Evolutionary conservation across 2,797 vertebrate genomes (phyloP), one percentile per base, ranked within the genome.

Genomic region (Pseudochaenichthys georgianus): DNA sequence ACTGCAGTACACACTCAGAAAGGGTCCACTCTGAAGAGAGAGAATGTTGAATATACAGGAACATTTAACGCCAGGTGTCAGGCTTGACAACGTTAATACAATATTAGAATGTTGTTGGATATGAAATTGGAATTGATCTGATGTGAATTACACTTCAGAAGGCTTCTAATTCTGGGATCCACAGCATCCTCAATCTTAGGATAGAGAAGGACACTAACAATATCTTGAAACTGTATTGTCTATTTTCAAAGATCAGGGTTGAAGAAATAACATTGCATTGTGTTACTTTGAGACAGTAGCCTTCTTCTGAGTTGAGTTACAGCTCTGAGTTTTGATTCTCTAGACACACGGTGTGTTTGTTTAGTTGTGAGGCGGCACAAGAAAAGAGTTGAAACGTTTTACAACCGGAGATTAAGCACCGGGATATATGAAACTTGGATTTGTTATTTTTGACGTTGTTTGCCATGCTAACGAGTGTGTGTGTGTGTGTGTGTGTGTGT

Each of bases 301-400:
- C 38, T 55, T 2, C 23, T 28, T 41, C 17, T 58, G 6, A 75
- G 64, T 60, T 55, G 2, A 41, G 12, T 58, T 50, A 50, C 34
- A 11, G 53, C 61, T 65, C 41, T 61, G 17, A 63, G 16, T 55
- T 55, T 57, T 50, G 46, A 69, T 19, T 68, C 31, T 28, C 1
- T 23, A 31, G 17, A 70, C 11, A 73, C 61, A 34, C 43, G 34
- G 53, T 23, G 63, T 48, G 28, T 73, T 79, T 83, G 28, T 58
- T 72, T n/a, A 15, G 19, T 47, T 63, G 45, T 83, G 73, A 84
- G 66, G 60, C 72, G 81, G 83, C 58, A 48, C 53, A 73, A 68
- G 15, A 64, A 70, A 78, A 77, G 45, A 66, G 41, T 43, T 21
- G 68, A 63, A 23, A 46, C 13, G 57, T 23, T 77, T 10, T 3